These are phyloP conservation scores for Syndactyla subalaris DNA, from an alignment of 2,797 vertebrate genomes.

Conservation along the genomic window DNA sequence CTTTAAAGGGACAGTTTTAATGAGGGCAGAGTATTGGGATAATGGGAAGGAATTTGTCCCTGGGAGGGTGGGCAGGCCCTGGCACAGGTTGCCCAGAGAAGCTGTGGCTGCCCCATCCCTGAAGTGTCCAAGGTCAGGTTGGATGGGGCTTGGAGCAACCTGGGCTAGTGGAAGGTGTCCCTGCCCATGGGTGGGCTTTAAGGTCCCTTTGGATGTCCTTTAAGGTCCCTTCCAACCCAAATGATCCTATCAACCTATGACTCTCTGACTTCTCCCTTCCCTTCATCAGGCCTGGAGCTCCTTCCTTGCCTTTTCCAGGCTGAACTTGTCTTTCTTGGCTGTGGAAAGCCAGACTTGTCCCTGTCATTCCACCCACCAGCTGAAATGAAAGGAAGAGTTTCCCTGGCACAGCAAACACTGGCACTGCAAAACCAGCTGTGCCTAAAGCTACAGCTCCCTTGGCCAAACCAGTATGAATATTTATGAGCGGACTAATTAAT, in stretches of 20 bases:
- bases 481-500: not conserved
- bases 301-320: not conserved
- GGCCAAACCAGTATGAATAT: conserved; percentile 4
- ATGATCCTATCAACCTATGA: not conserved
- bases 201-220: not conserved
- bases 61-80: accelerated
- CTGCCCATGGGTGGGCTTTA: not conserved
- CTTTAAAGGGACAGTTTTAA: not conserved
- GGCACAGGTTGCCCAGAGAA: not conserved
- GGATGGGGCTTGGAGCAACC: accelerated
- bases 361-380: not conserved
- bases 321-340: not conserved
- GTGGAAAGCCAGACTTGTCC: not conserved
- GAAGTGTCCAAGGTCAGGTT: accelerated
- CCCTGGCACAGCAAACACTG: not conserved
- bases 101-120: not conserved
- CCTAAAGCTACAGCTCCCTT: not conserved
- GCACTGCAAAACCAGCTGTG: not conserved
- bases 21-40: not conserved
- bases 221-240: not conserved
- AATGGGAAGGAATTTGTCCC: not conserved
- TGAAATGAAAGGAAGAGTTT: not conserved
- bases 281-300: not conserved
- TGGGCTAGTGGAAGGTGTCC: accelerated
- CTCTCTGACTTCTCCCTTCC: not conserved